Conservation (phyloP, 2,888 invertebrate genomes). For the Ormia ochracea region DNA sequence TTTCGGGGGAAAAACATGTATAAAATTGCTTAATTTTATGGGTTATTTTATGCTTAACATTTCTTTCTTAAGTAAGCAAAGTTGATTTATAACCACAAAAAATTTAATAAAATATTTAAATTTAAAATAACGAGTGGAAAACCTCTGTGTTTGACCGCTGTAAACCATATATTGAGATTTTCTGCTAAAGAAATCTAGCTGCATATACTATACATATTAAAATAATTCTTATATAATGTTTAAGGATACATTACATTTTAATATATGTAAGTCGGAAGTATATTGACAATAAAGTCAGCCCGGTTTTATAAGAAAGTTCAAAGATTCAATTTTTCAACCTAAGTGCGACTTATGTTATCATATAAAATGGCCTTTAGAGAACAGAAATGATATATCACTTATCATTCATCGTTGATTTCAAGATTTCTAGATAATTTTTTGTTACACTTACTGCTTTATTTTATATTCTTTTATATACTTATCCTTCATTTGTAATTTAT, state of each 20-base stretch:
- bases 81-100: background rate
- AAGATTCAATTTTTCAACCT: too few species aligned
- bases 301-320: too few species aligned
- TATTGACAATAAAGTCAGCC: too few species aligned
- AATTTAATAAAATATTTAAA: background rate
- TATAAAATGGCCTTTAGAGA: background rate
- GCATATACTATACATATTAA: constrained; percentile 15
- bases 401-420: background rate
- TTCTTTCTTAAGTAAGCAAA: background rate
- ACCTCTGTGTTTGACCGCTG: background rate
- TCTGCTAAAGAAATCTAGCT: background rate
- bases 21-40: background rate
- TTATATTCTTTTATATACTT: background rate
- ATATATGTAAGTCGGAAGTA: too few species aligned
- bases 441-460: background rate
- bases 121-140: background rate
- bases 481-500: background rate
- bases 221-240: background rate
- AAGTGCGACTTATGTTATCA: too few species aligned
- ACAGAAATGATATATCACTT: background rate
- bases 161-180: background rate
- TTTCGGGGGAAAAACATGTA: background rate
- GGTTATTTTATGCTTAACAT: background rate
- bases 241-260: too few species aligned
- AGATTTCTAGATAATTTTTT: background rate